Evolutionary conservation across 1,140 invertebrate genomes (phyloP), one percentile per base, ranked within the genome.

Genomic region (Drosophila nannoptera): DNA sequence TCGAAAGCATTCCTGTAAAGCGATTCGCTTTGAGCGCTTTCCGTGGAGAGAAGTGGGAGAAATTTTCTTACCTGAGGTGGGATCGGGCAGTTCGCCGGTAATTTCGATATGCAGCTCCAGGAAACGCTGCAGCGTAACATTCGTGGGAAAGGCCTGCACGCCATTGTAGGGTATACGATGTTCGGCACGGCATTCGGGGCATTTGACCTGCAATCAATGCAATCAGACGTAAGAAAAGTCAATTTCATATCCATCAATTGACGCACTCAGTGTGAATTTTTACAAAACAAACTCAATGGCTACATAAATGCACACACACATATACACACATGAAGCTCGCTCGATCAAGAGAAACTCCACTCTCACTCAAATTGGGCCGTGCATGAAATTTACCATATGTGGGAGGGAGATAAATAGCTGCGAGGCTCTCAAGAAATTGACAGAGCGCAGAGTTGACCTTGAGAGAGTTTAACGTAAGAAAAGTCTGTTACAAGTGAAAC

Each of bases 171-270:
- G 97, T 83, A 99, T 97, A 63, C 97, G 92, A 91, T 99, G 97
- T 91, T 99, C 98, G 52, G 97, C 96, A 60, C 98, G 93, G 89
- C 98, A 99, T 94, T 99, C 98, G 86, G 98, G 98, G 92, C 98
- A 99, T 92, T 99, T 98, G 43, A 99, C 96, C 93, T 95, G 89
- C 31, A 91, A 43, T 43, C 40, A 90, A 36, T 14, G 33, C 32
- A 67, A 61, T 76, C 72, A 66, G 59, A 65, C 11, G 48, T 52
- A 16, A 62, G 11, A 40, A 58, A 58, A 56, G 12, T n/a, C 40
- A 45, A 45, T 33, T 56, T 43, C 8, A 45, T 16, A n/a, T 45
- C 29, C 42, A 16, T 45, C 54, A 56, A 31, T 9, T 29, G n/a
- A n/a, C 38, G 35, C 52, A 54, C 35, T 38, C n/a, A 54, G 40